Evolutionary conservation across 92 coral and sea anemone genomes (phyloP).

Genomic region (Pocillopora meandrina): DNA sequence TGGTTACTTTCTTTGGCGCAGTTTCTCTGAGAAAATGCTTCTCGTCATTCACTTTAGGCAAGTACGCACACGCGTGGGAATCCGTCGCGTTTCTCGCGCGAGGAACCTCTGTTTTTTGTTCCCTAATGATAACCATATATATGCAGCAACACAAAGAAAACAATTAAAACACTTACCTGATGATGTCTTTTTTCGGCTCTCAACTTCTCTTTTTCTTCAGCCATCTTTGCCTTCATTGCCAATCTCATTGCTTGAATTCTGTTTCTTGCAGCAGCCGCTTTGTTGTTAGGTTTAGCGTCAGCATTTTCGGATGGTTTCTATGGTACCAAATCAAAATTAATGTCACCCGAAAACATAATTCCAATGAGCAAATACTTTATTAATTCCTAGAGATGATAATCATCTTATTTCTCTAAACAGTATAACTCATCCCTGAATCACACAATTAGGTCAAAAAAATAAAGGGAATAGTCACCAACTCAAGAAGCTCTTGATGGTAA

Average conservation of each 20-base stretch:
- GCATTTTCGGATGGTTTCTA: conserved; percentile 41
- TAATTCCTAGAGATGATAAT: neutral
- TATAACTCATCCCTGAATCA: neutral
- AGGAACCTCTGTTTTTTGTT: no score
- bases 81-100: no score
- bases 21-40: no score
- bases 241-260: conserved; percentile 86
- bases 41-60: no score
- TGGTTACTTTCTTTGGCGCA: no score
- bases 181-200: conserved; percentile 40
- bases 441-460: neutral
- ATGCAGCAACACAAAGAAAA: neutral
- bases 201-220: conserved; percentile 50
- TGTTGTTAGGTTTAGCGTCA: conserved; percentile 31
- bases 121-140: neutral
- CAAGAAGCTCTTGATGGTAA: no score
- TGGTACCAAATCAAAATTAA: neutral
- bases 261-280: conserved; percentile 50
- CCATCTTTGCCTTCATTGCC: conserved; percentile 90
- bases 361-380: neutral
- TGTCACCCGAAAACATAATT: neutral
- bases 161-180: neutral
- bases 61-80: no score
- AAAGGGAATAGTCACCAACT: neutral
- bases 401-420: neutral